phyloP scores from a whole-genome alignment of 2,888 invertebrate genomes.

The Mesoligia furuncula region DNA sequence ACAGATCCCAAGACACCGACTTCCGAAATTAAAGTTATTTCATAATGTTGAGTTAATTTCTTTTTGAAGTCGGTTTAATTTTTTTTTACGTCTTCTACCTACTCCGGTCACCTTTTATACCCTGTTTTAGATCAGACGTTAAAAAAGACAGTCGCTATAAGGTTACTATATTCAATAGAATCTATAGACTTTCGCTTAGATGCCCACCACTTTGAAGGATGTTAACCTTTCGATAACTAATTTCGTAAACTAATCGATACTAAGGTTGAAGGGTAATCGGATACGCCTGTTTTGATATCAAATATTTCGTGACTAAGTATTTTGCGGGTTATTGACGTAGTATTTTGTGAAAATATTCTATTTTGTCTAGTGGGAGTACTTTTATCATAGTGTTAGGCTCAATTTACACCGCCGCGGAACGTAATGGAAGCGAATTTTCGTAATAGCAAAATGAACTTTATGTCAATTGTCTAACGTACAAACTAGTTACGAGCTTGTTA shows the following conservation, averaged over 20 bases:
- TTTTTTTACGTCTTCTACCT: not conserved
- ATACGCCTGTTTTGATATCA: conserved; percentile 15
- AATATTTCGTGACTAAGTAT: conserved; percentile 8
- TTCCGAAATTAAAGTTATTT: too few species aligned
- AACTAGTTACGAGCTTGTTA: too few species aligned
- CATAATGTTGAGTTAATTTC: too few species aligned
- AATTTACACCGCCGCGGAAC: too few species aligned
- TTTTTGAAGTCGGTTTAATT: too few species aligned
- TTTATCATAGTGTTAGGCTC: not conserved
- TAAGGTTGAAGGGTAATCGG: conserved; percentile 7
- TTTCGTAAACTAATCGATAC: conserved; percentile 35
- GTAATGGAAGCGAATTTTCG: too few species aligned
- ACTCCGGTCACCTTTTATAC: not conserved
- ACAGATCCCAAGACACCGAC: too few species aligned
- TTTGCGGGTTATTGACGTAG: too few species aligned
- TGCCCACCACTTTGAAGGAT: conserved; percentile 28
- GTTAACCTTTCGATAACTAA: too few species aligned
- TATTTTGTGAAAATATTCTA: not conserved
- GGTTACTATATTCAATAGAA: not conserved
- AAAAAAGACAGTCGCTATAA: not conserved
- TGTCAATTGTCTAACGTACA: too few species aligned
- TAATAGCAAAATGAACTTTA: too few species aligned
- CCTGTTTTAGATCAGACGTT: not conserved
- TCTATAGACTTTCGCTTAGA: not conserved
- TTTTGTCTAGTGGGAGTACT: not conserved